Evolutionary conservation across 2,888 invertebrate genomes (phyloP), one percentile per base, ranked within the genome.

Genomic region (Caradrina kadenii): DNA sequence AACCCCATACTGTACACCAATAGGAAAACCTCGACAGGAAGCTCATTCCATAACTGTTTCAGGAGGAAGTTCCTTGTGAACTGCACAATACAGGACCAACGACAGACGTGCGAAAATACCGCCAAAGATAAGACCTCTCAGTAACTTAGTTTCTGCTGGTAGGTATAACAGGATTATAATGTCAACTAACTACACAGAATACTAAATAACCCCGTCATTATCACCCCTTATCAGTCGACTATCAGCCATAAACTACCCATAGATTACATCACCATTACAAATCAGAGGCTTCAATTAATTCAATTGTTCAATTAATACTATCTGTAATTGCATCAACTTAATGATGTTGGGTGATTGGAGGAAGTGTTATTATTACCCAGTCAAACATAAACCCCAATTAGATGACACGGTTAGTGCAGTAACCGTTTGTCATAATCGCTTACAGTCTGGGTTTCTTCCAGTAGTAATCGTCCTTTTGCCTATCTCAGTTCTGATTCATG

Each of bases 261-360:
- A 39, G 61, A 62, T 62, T 39, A 64, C 21, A 66, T 42, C 39
- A 19, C 31, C 35, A 17, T 22, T 19, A 63, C 31, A 61, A 74
- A 73, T 74, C 50, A 45, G 17, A 6, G 35, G 52, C 45, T 49
- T 13, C 61, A 61, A 75, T 63, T 64, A 75, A 62, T 65, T 59
- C 35, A 54, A 61, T 42, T 42, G 22, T 61, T 61, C 52, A 63
- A 59, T 65, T 70, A 54, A 62, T 59, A n/a, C 7, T 67, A 62
- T 56, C 39, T 42, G 11, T 21, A 54, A 66, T 59, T 15, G 13
- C 61, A 56, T 71, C 35, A 62, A 19, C 50, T 73, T 58, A 48
- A 62, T 54, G 53, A 49, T 68, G 8, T 15, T 11, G 31, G 22
- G 11, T 42, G 31, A 53, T 48, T 13, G 2, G 4, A 45, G 48